Evolutionary conservation across 2,888 invertebrate species (phyloP).

Genomic region (Cataglyphis livida): DNA sequence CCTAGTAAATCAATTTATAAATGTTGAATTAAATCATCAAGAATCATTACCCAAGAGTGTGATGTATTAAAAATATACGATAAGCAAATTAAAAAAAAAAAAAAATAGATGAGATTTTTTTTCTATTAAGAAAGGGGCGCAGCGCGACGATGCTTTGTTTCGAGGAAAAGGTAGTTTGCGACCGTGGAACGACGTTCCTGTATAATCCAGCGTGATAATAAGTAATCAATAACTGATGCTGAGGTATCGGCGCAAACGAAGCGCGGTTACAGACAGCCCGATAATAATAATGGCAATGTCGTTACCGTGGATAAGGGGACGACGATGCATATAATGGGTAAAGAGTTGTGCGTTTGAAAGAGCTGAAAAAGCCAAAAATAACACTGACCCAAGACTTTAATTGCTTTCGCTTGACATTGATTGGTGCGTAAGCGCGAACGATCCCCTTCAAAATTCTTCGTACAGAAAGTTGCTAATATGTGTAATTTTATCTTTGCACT

Average conservation of each 20-base stretch:
- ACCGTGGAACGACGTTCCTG: slow-evolving; percentile 14
- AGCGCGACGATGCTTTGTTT: background rate
- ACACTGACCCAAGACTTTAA: background rate
- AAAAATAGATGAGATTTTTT: background rate
- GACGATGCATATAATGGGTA: background rate
- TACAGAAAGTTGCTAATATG: background rate
- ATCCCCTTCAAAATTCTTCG: background rate
- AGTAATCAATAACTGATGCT: slow-evolving; percentile 49
- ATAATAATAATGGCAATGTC: slow-evolving; percentile 15
- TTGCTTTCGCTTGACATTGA: slow-evolving; percentile 3
- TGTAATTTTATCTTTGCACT: slow-evolving; percentile 5
- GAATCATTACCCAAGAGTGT: background rate
- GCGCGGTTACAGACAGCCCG: background rate
- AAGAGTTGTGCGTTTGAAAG: slow-evolving; percentile 8
- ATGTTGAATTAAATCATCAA: background rate
- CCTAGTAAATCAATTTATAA: background rate
- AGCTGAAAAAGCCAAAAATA: background rate
- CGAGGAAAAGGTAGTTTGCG: background rate
- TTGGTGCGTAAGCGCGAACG: background rate
- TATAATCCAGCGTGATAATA: slow-evolving; percentile 34
- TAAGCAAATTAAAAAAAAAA: too few relatives aligned
- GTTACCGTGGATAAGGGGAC: background rate
- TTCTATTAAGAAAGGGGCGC: background rate
- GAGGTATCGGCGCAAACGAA: slow-evolving; percentile 28
- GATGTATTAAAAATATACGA: background rate